Percentiles rank a stretch among this genome's conserved stretches.
phyloP scores from a whole-genome alignment of 2,113 vertebrate genomes.

The Phaethon lepturus region DNA sequence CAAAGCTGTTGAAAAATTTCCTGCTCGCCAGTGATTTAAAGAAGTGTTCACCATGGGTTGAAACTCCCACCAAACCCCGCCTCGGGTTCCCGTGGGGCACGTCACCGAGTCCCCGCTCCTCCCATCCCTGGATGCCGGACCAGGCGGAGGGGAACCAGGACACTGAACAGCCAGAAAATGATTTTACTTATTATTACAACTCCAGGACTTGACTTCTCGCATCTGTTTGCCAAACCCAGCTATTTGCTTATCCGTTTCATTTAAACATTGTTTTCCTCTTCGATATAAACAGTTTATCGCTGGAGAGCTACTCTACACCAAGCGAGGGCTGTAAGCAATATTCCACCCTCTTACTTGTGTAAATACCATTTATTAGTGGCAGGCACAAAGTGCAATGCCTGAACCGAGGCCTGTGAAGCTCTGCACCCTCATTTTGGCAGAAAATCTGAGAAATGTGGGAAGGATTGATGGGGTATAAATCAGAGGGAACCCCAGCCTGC shows the following conservation, averaged over 20 bases:
- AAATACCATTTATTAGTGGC: conserved; percentile 3
- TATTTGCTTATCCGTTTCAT: conserved; percentile 9
- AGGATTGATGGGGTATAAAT: neutral
- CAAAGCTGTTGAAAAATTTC: neutral
- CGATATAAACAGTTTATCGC: neutral
- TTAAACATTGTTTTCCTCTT: conserved; percentile 16
- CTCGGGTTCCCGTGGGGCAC: neutral
- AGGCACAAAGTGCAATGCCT: neutral
- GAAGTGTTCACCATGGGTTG: neutral
- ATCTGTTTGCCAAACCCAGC: conserved; percentile 23
- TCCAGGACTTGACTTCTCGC: neutral
- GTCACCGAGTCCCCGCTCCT: neutral
- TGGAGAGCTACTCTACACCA: conserved; percentile 46
- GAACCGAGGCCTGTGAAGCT: neutral
- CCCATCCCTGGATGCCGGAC: neutral
- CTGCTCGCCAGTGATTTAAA: neutral
- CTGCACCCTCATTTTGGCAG: neutral
- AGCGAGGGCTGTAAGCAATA: conserved; percentile 3
- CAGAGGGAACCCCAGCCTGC: neutral
- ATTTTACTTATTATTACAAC: neutral
- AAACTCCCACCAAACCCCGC: neutral
- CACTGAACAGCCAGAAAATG: neutral
- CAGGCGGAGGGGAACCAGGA: neutral
- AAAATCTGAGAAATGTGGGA: neutral
- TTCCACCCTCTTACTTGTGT: conserved; percentile 48